These are phyloP conservation scores for Siniperca chuatsi DNA, from an alignment of 2,113 vertebrate species.

Conservation along the genomic window DNA sequence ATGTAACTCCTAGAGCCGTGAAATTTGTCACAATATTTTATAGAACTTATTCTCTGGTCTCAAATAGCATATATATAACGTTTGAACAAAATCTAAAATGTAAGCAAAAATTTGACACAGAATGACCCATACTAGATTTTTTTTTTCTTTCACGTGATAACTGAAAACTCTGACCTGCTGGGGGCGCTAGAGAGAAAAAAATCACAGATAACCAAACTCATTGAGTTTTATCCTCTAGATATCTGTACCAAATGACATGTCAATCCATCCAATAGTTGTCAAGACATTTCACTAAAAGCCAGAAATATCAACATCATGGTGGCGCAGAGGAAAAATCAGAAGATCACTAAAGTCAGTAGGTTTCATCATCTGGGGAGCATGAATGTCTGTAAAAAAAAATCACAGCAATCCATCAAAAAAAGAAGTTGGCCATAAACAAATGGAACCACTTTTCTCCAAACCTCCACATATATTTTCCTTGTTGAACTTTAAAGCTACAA, in stretches of 20 bases:
- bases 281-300: not conserved
- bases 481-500: slow-evolving; percentile 20
- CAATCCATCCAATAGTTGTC: not conserved
- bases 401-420: not conserved
- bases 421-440: slow-evolving; percentile 15
- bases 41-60: too few species aligned
- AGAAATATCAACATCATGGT: not conserved
- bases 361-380: not conserved
- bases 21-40: too few species aligned
- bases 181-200: not conserved
- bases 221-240: not conserved
- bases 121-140: too few species aligned
- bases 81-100: too few species aligned
- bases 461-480: not conserved
- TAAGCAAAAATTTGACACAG: too few species aligned
- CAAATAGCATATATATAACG: too few species aligned
- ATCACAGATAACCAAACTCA: not conserved
- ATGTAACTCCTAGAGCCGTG: too few species aligned
- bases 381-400: not conserved
- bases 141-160: not conserved
- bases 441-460: not conserved
- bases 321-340: too few species aligned
- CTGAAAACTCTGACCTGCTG: not conserved
- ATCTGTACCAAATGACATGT: not conserved
- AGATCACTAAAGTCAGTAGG: not conserved